Evolutionary conservation across 2,113 vertebrate species (phyloP).

Genomic region (Phyllostomus hastatus): DNA sequence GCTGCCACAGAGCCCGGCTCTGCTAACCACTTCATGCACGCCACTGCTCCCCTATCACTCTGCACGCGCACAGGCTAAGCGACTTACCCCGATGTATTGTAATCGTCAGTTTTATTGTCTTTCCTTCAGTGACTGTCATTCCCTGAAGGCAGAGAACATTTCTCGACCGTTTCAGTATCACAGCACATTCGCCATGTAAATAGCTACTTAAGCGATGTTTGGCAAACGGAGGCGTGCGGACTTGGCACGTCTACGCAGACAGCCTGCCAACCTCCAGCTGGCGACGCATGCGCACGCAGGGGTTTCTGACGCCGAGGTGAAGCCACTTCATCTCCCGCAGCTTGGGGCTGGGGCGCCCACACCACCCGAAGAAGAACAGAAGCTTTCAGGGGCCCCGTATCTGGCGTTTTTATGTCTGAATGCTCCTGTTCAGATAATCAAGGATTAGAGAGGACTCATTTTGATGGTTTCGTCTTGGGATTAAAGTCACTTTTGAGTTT

Average conservation of each 20-base stretch:
- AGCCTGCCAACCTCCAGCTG: background rate
- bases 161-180: background rate
- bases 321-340: background rate
- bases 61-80: fast-evolving
- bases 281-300: fast-evolving
- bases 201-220: conserved; percentile 44
- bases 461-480: background rate
- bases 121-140: background rate
- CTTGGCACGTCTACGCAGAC: background rate
- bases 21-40: background rate
- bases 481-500: conserved; percentile 30
- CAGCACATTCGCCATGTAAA: conserved; percentile 19
- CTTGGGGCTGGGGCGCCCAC: background rate
- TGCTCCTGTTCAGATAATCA: background rate
- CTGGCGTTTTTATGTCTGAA: background rate
- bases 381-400: background rate
- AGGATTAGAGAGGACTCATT: background rate
- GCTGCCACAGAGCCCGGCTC: background rate
- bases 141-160: background rate
- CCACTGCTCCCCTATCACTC: fast-evolving
- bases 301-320: background rate
- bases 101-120: background rate
- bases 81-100: background rate
- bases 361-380: background rate
- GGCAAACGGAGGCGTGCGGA: background rate